A percentile compares a stretch with the other conserved stretches of the same genome.
Evolutionary conservation across 2,797 vertebrate genomes (phyloP).

Genomic region (Emys orbicularis): DNA sequence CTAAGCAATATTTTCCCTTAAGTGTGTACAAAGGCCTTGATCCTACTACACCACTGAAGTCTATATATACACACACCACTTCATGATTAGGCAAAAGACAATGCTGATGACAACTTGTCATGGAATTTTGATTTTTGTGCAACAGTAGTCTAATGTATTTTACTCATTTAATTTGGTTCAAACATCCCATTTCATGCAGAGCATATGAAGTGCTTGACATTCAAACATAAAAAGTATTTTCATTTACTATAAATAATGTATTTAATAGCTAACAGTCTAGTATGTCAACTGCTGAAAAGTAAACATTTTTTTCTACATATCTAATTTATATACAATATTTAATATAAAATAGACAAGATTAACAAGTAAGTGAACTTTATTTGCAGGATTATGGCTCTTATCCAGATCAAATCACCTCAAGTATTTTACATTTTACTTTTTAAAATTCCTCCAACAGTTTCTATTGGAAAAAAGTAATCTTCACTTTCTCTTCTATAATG

Average conservation of each 20-base stretch:
- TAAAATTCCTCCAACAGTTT: neutral
- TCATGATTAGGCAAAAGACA: neutral
- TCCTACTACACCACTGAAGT: neutral
- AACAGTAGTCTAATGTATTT: neutral
- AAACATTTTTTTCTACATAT: neutral
- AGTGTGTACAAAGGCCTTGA: neutral
- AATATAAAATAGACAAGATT: neutral
- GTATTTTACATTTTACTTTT: neutral
- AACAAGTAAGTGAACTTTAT: neutral
- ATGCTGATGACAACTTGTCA: neutral
- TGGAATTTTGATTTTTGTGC: neutral
- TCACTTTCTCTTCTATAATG: neutral
- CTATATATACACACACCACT: neutral
- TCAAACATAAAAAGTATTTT: neutral
- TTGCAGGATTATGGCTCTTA: neutral
- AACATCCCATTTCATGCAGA: neutral
- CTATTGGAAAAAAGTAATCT: neutral
- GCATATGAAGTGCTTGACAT: neutral
- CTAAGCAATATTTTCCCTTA: neutral
- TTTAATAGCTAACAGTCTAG: constrained; percentile 13
- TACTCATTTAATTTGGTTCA: neutral
- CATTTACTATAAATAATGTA: neutral
- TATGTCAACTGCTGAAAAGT: neutral
- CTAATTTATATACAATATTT: neutral
- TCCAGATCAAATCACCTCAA: neutral